A percentile compares a stretch with the other conserved stretches of the same genome.
phyloP scores from a whole-genome alignment of 2,113 vertebrate species.

The Pseudonaja textilis region DNA sequence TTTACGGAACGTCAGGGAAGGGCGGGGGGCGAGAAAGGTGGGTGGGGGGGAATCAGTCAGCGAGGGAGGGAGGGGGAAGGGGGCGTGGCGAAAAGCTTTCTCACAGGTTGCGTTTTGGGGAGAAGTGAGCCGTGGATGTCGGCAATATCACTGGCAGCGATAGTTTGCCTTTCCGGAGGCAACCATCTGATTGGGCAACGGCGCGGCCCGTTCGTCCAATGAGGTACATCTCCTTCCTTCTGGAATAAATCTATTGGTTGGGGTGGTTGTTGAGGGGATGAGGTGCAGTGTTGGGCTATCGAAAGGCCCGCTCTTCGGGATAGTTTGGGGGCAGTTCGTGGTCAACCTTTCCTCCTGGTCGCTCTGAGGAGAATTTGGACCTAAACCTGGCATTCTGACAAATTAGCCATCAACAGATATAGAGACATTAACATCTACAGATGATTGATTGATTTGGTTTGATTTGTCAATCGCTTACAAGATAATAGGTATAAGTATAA shows the following conservation, averaged over 20 bases:
- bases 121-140: neutral
- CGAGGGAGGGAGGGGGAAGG: no score
- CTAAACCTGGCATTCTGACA: no score
- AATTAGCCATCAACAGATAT: no score
- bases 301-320: neutral
- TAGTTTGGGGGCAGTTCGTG: neutral
- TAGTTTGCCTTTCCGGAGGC: neutral
- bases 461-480: no score
- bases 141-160: neutral
- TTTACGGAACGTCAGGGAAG: rapidly evolving
- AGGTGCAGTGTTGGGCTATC: neutral
- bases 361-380: neutral
- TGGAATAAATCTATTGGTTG: neutral
- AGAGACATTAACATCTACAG: no score
- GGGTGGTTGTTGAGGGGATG: neutral
- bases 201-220: neutral
- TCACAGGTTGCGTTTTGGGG: neutral
- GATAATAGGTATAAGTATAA: no score
- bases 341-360: neutral
- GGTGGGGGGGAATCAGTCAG: neutral
- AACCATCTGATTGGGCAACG: neutral
- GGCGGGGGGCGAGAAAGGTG: neutral
- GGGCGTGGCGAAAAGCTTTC: neutral
- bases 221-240: neutral
- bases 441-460: no score